Conservation (phyloP, 2,888 invertebrate species). For the Ectobius pallidus region DNA sequence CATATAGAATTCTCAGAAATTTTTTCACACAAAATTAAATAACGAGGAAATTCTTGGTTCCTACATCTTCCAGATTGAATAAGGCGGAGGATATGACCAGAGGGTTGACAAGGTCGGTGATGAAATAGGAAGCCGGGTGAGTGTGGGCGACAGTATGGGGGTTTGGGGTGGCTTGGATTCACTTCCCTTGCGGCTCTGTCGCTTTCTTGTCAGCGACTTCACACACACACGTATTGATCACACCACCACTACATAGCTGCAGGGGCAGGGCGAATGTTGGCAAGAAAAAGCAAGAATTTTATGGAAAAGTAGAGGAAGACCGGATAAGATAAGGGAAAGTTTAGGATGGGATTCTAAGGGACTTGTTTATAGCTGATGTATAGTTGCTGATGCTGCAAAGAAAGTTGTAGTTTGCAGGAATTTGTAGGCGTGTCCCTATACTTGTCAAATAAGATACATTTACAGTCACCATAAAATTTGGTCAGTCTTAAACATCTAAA, state of each 20-base stretch:
- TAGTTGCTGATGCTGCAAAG: neutral
- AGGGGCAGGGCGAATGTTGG: neutral
- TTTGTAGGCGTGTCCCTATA: no score
- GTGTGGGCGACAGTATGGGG: neutral
- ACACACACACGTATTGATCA: slow-evolving; percentile 16
- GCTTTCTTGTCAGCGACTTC: neutral
- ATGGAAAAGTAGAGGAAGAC: slow-evolving; percentile 1
- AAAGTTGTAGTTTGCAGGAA: neutral
- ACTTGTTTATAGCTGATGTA: neutral
- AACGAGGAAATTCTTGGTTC: no score
- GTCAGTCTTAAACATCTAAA: no score
- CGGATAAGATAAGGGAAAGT: slow-evolving; percentile 11
- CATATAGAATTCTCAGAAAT: no score
- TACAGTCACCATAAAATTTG: no score
- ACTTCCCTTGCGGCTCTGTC: slow-evolving; percentile 11
- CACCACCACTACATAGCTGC: neutral
- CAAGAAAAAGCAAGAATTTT: neutral
- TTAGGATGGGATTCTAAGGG: neutral
- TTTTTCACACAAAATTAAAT: no score
- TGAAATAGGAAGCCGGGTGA: neutral
- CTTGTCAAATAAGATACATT: no score
- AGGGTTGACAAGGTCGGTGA: slow-evolving; percentile 4
- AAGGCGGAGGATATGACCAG: neutral
- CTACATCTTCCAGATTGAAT: no score
- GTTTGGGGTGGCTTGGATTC: neutral